A percentile compares a stretch with the other conserved stretches of the same genome.
These are phyloP conservation scores for Ambastaia sidthimunki DNA, from an alignment of 2,797 vertebrate genomes.

Conservation along the genomic window DNA sequence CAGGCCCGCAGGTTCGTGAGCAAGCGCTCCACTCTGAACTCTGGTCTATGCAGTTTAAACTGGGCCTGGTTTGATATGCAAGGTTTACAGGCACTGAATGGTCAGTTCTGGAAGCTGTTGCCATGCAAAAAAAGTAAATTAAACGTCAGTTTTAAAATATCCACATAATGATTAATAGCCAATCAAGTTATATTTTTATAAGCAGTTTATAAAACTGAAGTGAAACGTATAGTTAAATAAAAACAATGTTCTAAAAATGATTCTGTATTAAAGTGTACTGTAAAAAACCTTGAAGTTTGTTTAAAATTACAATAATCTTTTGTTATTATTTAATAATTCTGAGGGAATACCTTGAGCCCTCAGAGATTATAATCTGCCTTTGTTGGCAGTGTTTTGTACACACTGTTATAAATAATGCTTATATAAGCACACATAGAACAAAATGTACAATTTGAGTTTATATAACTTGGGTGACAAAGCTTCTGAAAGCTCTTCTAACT, in stretches of 20 bases:
- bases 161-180: too few species aligned
- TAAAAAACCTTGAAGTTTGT: not conserved
- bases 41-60: constrained; percentile 73
- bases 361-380: constrained; percentile 48
- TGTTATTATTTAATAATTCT: not conserved
- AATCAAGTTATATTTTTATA: too few species aligned
- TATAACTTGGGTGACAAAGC: constrained; percentile 56
- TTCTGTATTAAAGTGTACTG: not conserved
- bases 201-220: too few species aligned
- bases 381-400: constrained; percentile 42
- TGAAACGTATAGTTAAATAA: too few species aligned
- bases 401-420: not conserved
- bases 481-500: constrained; percentile 54
- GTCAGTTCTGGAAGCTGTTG: constrained; percentile 66
- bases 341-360: constrained; percentile 27
- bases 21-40: constrained; percentile 90
- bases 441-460: constrained; percentile 67
- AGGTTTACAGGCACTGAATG: constrained; percentile 58
- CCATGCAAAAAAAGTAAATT: constrained; percentile 15
- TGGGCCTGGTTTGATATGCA: constrained; percentile 37
- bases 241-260: too few species aligned
- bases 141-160: not conserved
- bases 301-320: not conserved
- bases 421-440: constrained; percentile 56
- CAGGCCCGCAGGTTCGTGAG: constrained; percentile 87